Conservation (phyloP, 2,888 invertebrate genomes). For the Rhamnusium bicolor region DNA sequence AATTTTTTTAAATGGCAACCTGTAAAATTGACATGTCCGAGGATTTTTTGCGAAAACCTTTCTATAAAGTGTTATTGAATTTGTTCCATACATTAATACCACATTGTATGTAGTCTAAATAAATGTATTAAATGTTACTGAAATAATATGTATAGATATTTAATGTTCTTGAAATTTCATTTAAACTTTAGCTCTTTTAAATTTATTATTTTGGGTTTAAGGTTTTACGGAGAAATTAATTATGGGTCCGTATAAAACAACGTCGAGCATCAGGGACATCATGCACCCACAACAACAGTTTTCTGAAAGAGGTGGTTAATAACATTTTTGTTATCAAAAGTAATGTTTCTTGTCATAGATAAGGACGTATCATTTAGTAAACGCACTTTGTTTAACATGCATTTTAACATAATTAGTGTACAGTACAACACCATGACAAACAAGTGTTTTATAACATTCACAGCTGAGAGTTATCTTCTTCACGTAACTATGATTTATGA, state of each 20-base stretch:
- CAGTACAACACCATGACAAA: constrained; percentile 6
- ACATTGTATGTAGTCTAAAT: too few species aligned
- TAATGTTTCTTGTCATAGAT: constrained; percentile 11
- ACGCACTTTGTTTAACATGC: constrained; percentile 13
- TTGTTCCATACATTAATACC: too few species aligned
- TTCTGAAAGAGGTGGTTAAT: not conserved
- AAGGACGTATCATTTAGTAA: constrained; percentile 3
- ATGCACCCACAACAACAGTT: not conserved
- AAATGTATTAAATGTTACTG: too few species aligned
- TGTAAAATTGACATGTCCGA: too few species aligned
- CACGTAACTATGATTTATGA: not conserved
- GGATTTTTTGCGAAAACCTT: too few species aligned
- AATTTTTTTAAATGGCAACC: too few species aligned
- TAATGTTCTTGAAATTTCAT: too few species aligned
- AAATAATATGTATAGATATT: too few species aligned
- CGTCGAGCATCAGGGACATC: not conserved
- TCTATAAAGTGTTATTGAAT: too few species aligned
- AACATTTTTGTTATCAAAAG: constrained; percentile 4
- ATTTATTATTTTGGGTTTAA: too few species aligned
- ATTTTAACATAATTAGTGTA: constrained; percentile 24
- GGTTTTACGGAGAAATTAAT: too few species aligned
- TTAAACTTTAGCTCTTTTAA: too few species aligned
- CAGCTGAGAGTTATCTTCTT: not conserved
- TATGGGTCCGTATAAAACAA: not conserved
- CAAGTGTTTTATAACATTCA: not conserved